Percentiles rank a stretch among this genome's conserved stretches.
Evolutionary conservation across 2,113 vertebrate species (phyloP).

Genomic region (Notothenia coriiceps): DNA sequence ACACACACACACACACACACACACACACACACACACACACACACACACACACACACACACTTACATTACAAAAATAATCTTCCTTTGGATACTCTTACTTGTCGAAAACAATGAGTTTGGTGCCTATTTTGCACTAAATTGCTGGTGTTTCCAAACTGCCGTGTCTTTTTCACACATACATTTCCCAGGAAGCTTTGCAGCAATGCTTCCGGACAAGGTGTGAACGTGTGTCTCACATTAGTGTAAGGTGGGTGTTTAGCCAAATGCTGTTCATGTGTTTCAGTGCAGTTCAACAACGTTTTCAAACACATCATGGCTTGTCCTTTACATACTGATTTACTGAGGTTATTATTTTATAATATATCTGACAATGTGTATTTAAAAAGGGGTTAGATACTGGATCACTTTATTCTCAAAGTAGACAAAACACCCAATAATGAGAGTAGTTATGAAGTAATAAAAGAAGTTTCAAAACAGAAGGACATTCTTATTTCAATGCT

Average conservation of each 20-base stretch:
- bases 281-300: not conserved
- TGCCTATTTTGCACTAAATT: not conserved
- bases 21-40: too few species aligned
- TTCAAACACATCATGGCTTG: conserved; percentile 18
- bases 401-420: not conserved
- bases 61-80: too few species aligned
- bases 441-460: too few species aligned
- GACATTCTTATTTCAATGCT: too few species aligned
- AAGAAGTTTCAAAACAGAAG: too few species aligned
- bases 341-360: not conserved
- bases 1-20: not conserved
- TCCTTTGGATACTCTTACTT: not conserved
- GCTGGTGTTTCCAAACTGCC: not conserved
- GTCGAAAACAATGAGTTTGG: not conserved
- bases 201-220: conserved; percentile 8
- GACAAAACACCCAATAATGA: too few species aligned
- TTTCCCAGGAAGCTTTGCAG: conserved; percentile 15
- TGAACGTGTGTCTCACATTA: conserved; percentile 16
- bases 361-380: not conserved
- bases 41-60: too few species aligned
- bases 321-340: conserved; percentile 18
- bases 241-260: not conserved
- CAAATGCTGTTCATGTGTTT: conserved; percentile 21
- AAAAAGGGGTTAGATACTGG: not conserved
- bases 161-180: not conserved